Conservation (phyloP, 2,113 vertebrate species). For the Cavia aperea region DNA sequence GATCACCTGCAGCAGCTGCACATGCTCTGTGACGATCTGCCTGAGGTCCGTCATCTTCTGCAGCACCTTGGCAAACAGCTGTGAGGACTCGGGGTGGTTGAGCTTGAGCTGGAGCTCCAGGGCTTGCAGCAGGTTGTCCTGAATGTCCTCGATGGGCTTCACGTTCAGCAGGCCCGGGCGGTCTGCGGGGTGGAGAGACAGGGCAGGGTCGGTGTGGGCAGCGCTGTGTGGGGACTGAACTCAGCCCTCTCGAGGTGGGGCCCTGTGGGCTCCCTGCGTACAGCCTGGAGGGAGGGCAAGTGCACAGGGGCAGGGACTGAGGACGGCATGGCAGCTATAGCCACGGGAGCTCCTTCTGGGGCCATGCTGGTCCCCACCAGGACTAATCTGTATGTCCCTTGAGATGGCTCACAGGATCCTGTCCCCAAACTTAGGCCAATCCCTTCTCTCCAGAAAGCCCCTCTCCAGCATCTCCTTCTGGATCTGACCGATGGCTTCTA, state of each 20-base stretch:
- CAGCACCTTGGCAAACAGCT: slow-evolving; percentile 96
- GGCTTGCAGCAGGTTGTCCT: slow-evolving; percentile 94
- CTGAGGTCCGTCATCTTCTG: slow-evolving; percentile 99
- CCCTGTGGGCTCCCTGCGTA: not conserved
- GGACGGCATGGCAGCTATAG: not conserved
- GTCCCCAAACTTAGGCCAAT: not conserved
- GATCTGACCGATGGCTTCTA: not conserved
- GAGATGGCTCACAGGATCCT: not conserved
- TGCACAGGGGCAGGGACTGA: not conserved
- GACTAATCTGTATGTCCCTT: not conserved
- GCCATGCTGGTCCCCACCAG: not conserved
- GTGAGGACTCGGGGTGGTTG: slow-evolving; percentile 93
- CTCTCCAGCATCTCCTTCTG: not conserved
- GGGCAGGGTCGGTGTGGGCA: not conserved
- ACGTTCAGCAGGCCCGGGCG: slow-evolving; percentile 95
- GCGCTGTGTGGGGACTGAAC: not conserved
- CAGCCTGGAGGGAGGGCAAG: not conserved
- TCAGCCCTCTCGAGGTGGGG: not conserved
- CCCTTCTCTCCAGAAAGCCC: not conserved
- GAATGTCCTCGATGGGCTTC: slow-evolving; percentile 96
- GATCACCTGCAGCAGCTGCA: slow-evolving; percentile 91
- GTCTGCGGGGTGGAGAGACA: slow-evolving; percentile 75
- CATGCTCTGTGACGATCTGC: slow-evolving; percentile 96
- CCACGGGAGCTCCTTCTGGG: not conserved
- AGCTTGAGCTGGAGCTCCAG: slow-evolving; percentile 95